phyloP scores from a whole-genome alignment of 2,888 invertebrate genomes.

The Pachydiplax longipennis region DNA sequence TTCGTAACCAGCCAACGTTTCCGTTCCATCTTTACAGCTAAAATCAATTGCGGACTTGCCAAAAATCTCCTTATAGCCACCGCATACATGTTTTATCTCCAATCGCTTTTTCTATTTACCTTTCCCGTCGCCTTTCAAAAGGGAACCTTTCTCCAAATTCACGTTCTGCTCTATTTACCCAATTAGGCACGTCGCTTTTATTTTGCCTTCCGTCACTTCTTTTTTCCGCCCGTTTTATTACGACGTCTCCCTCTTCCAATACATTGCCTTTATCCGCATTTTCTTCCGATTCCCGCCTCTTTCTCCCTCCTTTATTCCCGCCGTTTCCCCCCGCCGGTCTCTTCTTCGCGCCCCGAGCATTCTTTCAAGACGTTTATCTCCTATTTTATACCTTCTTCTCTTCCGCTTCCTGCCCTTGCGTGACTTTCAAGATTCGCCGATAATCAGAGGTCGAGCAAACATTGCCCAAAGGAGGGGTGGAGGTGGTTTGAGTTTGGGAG shows the following conservation, averaged over 20 bases:
- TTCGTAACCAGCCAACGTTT: too few species aligned
- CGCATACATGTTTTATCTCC: not conserved
- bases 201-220: not conserved
- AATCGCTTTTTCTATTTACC: not conserved
- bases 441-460: constrained; percentile 36
- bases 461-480: not conserved
- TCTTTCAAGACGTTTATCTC: not conserved
- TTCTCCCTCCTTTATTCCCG: not conserved
- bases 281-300: not conserved
- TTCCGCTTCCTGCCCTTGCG: not conserved
- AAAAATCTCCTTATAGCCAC: not conserved
- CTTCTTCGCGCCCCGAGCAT: not conserved
- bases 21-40: too few species aligned
- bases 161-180: not conserved
- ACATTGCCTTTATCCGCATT: not conserved
- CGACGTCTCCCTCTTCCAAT: not conserved
- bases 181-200: not conserved
- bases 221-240: not conserved
- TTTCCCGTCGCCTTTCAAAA: not conserved
- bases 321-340: not conserved
- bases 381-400: not conserved
- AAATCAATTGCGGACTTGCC: not conserved
- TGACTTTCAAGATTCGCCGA: constrained; percentile 32
- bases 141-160: not conserved
- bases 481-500: not conserved